Percentiles rank a stretch among this genome's conserved stretches.
phyloP scores from a whole-genome alignment of 2,113 vertebrate species.

The Puntigrus tetrazona region DNA sequence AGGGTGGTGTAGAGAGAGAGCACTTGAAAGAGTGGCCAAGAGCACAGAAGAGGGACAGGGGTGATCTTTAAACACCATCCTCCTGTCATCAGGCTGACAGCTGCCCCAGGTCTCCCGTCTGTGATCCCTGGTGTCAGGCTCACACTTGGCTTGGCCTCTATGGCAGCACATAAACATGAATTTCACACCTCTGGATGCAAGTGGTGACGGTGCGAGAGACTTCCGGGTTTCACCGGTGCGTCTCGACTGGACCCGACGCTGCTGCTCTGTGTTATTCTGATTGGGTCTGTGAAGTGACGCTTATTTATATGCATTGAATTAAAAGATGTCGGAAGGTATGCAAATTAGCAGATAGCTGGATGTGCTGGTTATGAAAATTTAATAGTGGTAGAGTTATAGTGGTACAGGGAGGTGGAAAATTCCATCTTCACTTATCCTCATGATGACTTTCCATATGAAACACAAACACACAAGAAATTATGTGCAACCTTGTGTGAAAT shows the following conservation, averaged over 20 bases:
- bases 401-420: neutral
- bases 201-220: neutral
- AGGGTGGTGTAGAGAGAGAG: conserved; percentile 15
- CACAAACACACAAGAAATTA: too few relatives aligned
- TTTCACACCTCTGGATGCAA: conserved; percentile 23
- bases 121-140: conserved; percentile 17
- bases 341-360: neutral
- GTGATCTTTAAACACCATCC: conserved; percentile 1
- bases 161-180: conserved; percentile 33
- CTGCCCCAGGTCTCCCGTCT: conserved; percentile 18
- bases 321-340: neutral
- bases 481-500: too few relatives aligned
- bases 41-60: neutral
- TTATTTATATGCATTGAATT: neutral
- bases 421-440: too few relatives aligned
- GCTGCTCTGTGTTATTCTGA: neutral
- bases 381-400: neutral
- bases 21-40: neutral
- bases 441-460: too few relatives aligned
- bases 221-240: neutral
- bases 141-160: neutral
- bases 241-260: neutral
- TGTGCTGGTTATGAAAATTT: neutral
- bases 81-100: conserved; percentile 50
- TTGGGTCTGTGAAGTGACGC: neutral